phyloP scores from a whole-genome alignment of 2,113 vertebrate species.

The Macquaria ambigua region DNA sequence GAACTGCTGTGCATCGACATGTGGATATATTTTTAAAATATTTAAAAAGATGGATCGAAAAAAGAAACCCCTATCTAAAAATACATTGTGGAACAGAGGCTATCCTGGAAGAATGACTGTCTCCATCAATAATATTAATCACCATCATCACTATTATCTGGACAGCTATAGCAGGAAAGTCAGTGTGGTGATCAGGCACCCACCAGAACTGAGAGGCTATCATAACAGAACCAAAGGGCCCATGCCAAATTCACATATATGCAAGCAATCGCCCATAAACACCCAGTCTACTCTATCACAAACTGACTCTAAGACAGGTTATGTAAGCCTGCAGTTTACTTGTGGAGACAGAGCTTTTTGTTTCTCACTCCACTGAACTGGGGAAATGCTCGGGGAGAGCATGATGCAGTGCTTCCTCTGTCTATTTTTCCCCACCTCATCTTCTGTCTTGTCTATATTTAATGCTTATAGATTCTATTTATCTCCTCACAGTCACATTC shows the following conservation, averaged over 20 bases:
- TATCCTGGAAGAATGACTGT: neutral
- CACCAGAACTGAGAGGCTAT: conserved; percentile 1
- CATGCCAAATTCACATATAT: conserved; percentile 33
- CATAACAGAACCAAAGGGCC: neutral
- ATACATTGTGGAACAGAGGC: neutral
- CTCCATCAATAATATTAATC: neutral
- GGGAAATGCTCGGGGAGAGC: conserved; percentile 58
- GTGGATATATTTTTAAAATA: neutral
- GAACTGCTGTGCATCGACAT: neutral
- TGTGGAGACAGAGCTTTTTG: conserved; percentile 71
- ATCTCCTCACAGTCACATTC: conserved; percentile 33
- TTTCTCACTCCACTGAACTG: conserved; percentile 77
- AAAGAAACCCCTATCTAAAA: neutral
- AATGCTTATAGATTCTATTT: conserved; percentile 66
- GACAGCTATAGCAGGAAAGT: neutral
- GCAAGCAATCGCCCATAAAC: conserved; percentile 26
- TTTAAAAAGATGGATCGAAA: neutral
- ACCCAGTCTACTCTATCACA: conserved; percentile 29
- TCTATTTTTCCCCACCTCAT: conserved; percentile 36
- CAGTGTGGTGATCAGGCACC: conserved; percentile 23
- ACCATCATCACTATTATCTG: neutral
- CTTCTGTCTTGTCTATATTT: conserved; percentile 69
- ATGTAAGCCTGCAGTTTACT: conserved; percentile 71
- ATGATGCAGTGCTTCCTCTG: conserved; percentile 67
- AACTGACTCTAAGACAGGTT: conserved; percentile 63